A percentile compares a stretch with the other conserved stretches of the same genome.
Conservation (phyloP, 2,797 vertebrate species). For the Urocyon cinereoargenteus region DNA sequence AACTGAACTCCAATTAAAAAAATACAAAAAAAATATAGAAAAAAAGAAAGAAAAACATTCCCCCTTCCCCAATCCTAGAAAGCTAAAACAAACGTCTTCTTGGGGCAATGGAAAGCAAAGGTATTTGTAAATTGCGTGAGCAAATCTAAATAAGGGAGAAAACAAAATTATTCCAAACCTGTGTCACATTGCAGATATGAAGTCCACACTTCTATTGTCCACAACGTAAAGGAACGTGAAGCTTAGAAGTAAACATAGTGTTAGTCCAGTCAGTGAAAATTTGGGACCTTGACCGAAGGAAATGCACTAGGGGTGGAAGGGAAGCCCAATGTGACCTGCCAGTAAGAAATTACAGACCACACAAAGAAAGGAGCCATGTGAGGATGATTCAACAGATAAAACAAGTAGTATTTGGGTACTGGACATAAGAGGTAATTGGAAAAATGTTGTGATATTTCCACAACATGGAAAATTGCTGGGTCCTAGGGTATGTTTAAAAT, state of each 20-base stretch:
- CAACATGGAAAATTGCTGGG: too few relatives aligned
- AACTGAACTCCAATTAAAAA: too few relatives aligned
- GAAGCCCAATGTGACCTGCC: neutral
- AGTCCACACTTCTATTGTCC: neutral
- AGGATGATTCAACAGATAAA: neutral
- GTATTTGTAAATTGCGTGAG: neutral
- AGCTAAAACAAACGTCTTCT: neutral
- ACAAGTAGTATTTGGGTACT: neutral
- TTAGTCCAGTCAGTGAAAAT: neutral
- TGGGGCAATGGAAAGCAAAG: neutral
- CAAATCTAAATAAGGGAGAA: neutral
- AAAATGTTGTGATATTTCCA: neutral
- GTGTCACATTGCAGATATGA: neutral
- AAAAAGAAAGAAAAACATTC: too few relatives aligned
- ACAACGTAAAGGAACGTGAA: neutral
- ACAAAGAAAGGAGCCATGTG: neutral
- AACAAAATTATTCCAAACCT: neutral
- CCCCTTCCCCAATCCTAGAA: neutral
- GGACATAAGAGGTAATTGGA: neutral
- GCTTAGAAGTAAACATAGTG: conserved; percentile 1
- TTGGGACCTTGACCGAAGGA: neutral
- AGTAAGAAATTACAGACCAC: neutral
- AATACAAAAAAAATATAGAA: too few relatives aligned
- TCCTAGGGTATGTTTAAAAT: conserved; percentile 12
- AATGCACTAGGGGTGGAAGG: neutral